Conservation (phyloP, 1,140 invertebrate species). For the Steinernema feltiae region DNA sequence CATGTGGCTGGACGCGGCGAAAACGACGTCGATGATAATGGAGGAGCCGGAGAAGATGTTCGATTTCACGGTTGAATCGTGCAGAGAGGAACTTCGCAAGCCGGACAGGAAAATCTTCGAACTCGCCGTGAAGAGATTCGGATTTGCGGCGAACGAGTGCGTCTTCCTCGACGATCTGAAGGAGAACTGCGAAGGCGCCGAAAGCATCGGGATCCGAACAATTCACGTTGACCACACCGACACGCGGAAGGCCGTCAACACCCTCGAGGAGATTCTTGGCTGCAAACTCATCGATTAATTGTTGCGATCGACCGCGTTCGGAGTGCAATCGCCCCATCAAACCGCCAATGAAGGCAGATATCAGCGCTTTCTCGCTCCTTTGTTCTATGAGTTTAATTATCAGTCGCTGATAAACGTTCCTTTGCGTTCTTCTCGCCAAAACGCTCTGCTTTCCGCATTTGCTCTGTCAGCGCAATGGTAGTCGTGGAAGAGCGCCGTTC, state of each 20-base stretch:
- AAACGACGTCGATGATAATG: background rate
- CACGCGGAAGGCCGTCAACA: background rate
- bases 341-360: no score
- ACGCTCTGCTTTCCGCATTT: background rate
- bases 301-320: no score
- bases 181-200: background rate
- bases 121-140: background rate
- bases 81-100: background rate
- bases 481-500: no score
- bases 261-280: background rate
- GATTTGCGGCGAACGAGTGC: background rate
- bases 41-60: background rate
- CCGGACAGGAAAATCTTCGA: background rate
- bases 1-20: background rate
- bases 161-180: background rate
- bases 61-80: background rate
- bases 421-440: background rate
- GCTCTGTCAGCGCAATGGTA: no score
- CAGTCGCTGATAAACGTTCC: background rate
- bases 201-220: background rate
- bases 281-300: background rate
- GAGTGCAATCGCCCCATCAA: no score
- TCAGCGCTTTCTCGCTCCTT: no score
- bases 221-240: background rate
- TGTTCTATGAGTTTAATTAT: no score